Percentiles rank a stretch among this genome's conserved stretches.
Evolutionary conservation across 2,888 invertebrate genomes (phyloP).

Genomic region (Xestia sexstrigata): DNA sequence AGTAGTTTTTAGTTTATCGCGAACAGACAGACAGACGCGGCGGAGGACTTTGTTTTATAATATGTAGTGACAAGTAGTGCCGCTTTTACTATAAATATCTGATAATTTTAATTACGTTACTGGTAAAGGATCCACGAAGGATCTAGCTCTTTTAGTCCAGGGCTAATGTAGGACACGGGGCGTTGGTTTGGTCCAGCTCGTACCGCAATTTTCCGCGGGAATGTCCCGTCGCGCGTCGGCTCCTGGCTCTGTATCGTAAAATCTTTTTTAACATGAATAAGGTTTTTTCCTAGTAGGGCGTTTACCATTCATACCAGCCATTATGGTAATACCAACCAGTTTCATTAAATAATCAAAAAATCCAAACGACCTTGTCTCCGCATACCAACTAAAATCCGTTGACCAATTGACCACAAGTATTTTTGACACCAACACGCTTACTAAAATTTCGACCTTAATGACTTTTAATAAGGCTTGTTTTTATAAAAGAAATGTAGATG

Average conservation of each 20-base stretch:
- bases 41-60: no score
- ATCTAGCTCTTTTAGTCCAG: background rate
- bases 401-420: constrained; percentile 77
- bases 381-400: constrained; percentile 78
- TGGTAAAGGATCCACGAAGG: background rate
- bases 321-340: constrained; percentile 66
- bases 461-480: constrained; percentile 51
- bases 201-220: background rate
- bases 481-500: constrained; percentile 47
- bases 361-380: constrained; percentile 77
- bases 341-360: constrained; percentile 66
- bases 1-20: no score
- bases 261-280: background rate
- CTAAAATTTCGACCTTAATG: constrained; percentile 63
- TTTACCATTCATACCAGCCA: constrained; percentile 47
- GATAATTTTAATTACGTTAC: constrained; percentile 12
- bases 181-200: background rate
- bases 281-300: constrained; percentile 16
- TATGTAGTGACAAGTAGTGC: constrained; percentile 35
- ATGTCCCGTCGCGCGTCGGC: background rate
- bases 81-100: constrained; percentile 48
- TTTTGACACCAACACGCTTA: constrained; percentile 40
- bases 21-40: no score
- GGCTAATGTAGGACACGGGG: background rate
- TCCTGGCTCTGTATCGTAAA: background rate